Conservation (phyloP, 2,888 invertebrate genomes). For the Sinotaia quadrata region DNA sequence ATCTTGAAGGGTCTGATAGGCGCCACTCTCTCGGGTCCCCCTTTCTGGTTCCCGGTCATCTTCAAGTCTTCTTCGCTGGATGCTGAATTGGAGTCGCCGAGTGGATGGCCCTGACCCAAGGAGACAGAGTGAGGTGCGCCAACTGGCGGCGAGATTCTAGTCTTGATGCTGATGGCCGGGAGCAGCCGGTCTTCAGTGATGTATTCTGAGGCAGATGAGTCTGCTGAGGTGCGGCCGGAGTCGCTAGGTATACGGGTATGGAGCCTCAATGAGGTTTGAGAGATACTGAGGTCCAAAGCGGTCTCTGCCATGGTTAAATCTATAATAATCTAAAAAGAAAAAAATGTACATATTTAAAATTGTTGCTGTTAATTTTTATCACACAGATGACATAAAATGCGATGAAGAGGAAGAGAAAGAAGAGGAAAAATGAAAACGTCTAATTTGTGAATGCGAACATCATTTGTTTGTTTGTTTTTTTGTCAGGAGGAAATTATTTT, state of each 20-base stretch:
- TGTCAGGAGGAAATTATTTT: too few relatives aligned
- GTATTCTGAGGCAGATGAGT: neutral
- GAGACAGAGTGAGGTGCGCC: neutral
- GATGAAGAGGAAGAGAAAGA: too few relatives aligned
- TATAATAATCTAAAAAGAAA: neutral
- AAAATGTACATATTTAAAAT: too few relatives aligned
- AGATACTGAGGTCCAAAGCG: neutral
- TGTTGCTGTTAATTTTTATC: too few relatives aligned
- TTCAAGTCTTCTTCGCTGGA: neutral
- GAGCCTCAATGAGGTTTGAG: neutral
- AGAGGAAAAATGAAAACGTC: too few relatives aligned
- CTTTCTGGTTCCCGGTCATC: neutral
- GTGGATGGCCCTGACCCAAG: neutral
- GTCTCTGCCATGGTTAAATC: neutral
- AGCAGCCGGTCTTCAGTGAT: neutral
- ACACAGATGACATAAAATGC: too few relatives aligned
- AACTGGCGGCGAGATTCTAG: neutral
- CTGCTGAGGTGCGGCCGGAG: neutral
- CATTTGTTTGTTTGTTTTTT: too few relatives aligned
- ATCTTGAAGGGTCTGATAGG: slow-evolving; percentile 51
- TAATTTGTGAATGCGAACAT: too few relatives aligned
- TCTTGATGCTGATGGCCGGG: neutral
- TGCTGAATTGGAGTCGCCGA: neutral
- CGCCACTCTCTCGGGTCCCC: neutral
- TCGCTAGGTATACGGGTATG: neutral